A percentile compares a stretch with the other conserved stretches of the same genome.
Evolutionary conservation across 2,888 invertebrate genomes (phyloP).

Genomic region (Diploptera punctata): DNA sequence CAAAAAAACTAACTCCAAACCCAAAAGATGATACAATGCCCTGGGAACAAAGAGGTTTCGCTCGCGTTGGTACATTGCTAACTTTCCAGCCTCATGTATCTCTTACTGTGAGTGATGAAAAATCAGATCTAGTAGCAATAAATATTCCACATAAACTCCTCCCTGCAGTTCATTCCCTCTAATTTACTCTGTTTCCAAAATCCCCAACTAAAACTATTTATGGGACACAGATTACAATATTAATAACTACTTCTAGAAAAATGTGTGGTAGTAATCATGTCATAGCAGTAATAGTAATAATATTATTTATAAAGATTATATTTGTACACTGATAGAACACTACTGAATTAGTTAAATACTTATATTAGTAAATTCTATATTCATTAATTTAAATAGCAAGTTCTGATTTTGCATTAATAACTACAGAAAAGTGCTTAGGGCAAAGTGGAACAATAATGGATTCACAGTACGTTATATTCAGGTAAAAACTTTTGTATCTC

Average conservation of each 20-base stretch:
- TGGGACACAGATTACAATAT: neutral
- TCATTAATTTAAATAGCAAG: conserved; percentile 25
- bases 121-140: conserved; percentile 25
- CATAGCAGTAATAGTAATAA: too few species aligned
- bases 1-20: conserved; percentile 21
- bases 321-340: conserved; percentile 11
- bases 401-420: conserved; percentile 38
- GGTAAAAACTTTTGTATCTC: too few species aligned
- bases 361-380: conserved; percentile 13
- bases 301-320: too few species aligned
- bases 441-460: conserved; percentile 25
- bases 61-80: conserved; percentile 41
- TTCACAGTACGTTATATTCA: conserved; percentile 31
- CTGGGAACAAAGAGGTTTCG: conserved; percentile 44
- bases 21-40: conserved; percentile 40
- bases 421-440: conserved; percentile 20
- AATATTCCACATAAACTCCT: neutral
- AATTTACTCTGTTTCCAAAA: neutral
- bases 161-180: neutral
- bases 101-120: conserved; percentile 28
- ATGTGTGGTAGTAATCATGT: conserved; percentile 24
- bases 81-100: conserved; percentile 60
- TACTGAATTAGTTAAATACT: conserved; percentile 6
- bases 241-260: conserved; percentile 19
- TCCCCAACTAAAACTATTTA: neutral